A percentile compares a stretch with the other conserved stretches of the same genome.
Conservation (phyloP, 2,797 vertebrate genomes). For the Phylloscopus collybita region DNA sequence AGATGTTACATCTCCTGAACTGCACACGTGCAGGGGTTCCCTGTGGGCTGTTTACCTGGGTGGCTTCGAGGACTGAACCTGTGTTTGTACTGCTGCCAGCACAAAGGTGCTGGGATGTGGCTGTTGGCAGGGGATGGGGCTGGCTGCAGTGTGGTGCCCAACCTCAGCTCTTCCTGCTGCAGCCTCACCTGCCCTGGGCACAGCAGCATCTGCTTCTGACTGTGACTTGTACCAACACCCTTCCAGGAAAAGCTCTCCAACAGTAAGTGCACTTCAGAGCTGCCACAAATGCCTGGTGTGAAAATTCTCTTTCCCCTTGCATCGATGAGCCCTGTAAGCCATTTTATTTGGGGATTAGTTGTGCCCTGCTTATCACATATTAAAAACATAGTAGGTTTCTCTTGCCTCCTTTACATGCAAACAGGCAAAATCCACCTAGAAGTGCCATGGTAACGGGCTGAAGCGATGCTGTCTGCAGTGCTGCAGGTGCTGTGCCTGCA, state of each 20-base stretch:
- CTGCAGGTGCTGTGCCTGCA: background rate
- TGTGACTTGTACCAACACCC: background rate
- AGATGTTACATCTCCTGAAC: background rate
- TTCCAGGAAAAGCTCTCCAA: background rate
- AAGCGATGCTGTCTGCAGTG: background rate
- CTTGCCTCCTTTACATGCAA: background rate
- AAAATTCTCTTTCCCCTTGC: background rate
- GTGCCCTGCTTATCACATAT: background rate
- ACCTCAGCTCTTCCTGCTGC: background rate
- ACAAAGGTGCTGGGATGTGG: background rate
- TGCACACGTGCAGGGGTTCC: background rate
- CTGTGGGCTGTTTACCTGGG: background rate
- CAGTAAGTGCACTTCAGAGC: background rate
- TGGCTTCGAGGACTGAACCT: background rate
- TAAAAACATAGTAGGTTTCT: background rate
- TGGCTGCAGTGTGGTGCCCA: background rate
- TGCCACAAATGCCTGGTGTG: background rate
- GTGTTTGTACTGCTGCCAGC: background rate
- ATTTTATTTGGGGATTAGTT: background rate
- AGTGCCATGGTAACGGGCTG: slow-evolving; percentile 2
- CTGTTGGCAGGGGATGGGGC: background rate
- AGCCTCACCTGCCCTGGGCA: background rate
- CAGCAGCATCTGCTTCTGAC: background rate
- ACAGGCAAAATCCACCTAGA: background rate
- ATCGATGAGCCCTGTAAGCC: background rate